Percentiles rank a stretch among this genome's conserved stretches.
Evolutionary conservation across 2,797 vertebrate species (phyloP).

Genomic region (Sebastes vulpes): DNA sequence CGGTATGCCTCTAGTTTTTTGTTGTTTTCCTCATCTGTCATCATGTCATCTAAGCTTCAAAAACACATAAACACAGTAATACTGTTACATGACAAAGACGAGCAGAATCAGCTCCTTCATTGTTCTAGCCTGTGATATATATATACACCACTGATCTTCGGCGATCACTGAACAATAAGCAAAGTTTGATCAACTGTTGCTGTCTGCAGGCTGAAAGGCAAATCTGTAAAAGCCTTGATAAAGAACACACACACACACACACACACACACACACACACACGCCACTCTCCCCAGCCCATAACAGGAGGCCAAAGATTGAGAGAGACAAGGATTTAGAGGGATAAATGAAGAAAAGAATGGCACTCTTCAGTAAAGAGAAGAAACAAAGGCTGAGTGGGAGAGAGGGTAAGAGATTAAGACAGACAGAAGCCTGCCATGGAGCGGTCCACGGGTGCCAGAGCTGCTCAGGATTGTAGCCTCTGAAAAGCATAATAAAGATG

Average conservation of each 20-base stretch:
- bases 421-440: conserved; percentile 6
- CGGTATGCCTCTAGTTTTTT: background rate
- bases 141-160: background rate
- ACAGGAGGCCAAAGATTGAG: conserved; percentile 23
- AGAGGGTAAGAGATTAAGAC: conserved; percentile 18
- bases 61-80: background rate
- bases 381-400: conserved; percentile 38
- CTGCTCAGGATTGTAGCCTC: conserved; percentile 50
- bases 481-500: conserved; percentile 42
- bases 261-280: background rate
- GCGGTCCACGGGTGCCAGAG: conserved; percentile 43
- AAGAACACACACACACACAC: background rate
- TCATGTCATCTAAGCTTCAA: background rate
- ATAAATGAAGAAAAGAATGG: conserved; percentile 9
- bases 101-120: background rate
- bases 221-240: background rate
- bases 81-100: background rate
- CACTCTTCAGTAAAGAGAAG: conserved; percentile 6
- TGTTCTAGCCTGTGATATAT: background rate
- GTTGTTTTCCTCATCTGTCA: background rate
- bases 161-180: background rate
- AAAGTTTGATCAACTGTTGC: background rate
- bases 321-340: conserved; percentile 31
- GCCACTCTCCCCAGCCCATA: background rate
- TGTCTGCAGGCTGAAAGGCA: background rate